Base-by-base conservation (phyloP, 2,888 invertebrate species). In the Xestoiulus laeticollis region DNA sequence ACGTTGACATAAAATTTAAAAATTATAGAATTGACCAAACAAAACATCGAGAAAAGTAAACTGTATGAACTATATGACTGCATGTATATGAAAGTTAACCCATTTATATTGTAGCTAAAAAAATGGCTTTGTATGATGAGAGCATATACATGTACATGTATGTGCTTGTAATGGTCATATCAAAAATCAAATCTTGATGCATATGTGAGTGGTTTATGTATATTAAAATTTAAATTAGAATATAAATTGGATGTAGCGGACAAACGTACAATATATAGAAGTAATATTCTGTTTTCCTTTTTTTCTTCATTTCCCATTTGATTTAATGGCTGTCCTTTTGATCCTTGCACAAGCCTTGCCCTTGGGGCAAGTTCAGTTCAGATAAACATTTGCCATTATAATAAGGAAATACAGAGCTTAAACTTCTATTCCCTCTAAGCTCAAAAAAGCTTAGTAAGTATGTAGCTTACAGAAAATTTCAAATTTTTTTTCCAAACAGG, bases 371-470 rank as follows among this genome's bases (percentile, higher is more conserved):
- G 26, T 26, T 19, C 26, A 26, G 68, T 68, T 26, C 22, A 26
- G 68, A 68, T 68, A 68, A 68, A 68, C 68, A 68, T 68, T 68
- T 68, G 68, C 68, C 19, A 68, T 68, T 68, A 68, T 26, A 68
- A 26, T 68, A 68, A 68, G 68, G 68, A 68, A 68, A 68, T 68
- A 26, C 68, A 26, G 68, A 26, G 68, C 10, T 68, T 68, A 68
- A 68, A 68, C 68, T 26, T 26, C 68, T 68, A 68, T 68, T 68
- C 68, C 22, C 26, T 68, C 68, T 22, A 68, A 68, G 26, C 68
- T 22, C 53, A 68, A 22, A 68, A 68, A 68, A 26, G 68, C 59
- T 26, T 59, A 59, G 4, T n/a, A 68, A 19, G 26, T 68, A 68
- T 68, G 68, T 6, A 68, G 22, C 68, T 3, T 1, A 26, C 19